These are phyloP conservation scores for Elgonia sp. DNA, from an alignment of 2,888 invertebrate species.

Conservation along the genomic window DNA sequence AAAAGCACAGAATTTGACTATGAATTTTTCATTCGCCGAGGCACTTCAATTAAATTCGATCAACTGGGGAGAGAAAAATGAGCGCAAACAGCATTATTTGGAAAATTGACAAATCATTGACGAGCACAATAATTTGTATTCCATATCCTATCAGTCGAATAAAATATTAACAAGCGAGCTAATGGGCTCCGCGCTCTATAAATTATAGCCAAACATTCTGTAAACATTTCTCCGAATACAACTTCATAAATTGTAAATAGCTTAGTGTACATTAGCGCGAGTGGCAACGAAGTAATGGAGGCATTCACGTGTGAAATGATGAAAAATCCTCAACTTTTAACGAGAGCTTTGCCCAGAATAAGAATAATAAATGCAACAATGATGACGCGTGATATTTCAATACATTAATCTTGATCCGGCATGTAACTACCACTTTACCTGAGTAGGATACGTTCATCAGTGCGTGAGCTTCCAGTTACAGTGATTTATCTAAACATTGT, in stretches of 20 bases:
- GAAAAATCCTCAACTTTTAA: constrained; percentile 66
- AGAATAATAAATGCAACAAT: constrained; percentile 75
- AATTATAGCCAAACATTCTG: constrained; percentile 36
- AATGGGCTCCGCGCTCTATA: constrained; percentile 33
- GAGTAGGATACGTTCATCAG: constrained; percentile 76
- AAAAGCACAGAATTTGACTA: background rate
- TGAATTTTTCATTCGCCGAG: constrained; percentile 12
- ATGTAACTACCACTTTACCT: constrained; percentile 73
- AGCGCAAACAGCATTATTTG: background rate
- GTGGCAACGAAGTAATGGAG: constrained; percentile 39
- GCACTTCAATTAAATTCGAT: constrained; percentile 1
- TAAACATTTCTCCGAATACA: constrained; percentile 38
- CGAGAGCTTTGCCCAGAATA: constrained; percentile 43
- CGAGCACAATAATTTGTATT: background rate
- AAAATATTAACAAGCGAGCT: constrained; percentile 40
- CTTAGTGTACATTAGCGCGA: constrained; percentile 49
- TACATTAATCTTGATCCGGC: constrained; percentile 76
- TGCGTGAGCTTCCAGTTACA: constrained; percentile 75
- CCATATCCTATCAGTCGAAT: constrained; percentile 3
- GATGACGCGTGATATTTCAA: constrained; percentile 76
- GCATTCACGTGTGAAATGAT: constrained; percentile 54
- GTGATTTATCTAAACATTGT: constrained; percentile 77
- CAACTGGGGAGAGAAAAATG: background rate
- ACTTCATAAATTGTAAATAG: constrained; percentile 56
- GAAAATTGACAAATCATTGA: background rate